A percentile compares a stretch with the other conserved stretches of the same genome.
phyloP scores from a whole-genome alignment of 2,113 vertebrate genomes.

The Dipodomys ordii region DNA sequence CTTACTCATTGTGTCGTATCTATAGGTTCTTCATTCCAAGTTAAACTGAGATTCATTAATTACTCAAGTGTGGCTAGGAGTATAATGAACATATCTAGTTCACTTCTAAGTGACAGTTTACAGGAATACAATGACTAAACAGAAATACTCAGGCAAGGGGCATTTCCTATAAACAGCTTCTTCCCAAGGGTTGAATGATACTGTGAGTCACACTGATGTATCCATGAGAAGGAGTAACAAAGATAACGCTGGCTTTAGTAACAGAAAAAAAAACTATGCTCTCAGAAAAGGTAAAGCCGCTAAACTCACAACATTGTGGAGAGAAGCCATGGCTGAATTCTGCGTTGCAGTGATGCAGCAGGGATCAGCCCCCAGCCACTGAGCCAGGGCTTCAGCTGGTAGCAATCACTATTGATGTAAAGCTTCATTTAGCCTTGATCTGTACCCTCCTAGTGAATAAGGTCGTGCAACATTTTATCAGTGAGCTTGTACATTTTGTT shows the following conservation, averaged over 20 bases:
- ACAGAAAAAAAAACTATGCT: not conserved
- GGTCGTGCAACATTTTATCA: slow-evolving; percentile 91
- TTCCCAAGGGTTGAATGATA: not conserved
- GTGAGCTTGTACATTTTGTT: slow-evolving; percentile 87
- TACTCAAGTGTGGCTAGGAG: not conserved
- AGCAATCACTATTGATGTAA: slow-evolving; percentile 95
- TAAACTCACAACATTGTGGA: slow-evolving; percentile 87
- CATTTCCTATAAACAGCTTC: not conserved
- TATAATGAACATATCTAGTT: not conserved
- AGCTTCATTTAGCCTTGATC: slow-evolving; percentile 95
- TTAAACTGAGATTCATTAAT: not conserved
- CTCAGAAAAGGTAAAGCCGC: slow-evolving; percentile 64
- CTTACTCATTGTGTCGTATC: not conserved
- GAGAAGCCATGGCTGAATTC: slow-evolving; percentile 93
- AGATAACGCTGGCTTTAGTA: not conserved
- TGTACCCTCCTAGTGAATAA: slow-evolving; percentile 88
- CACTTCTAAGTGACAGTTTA: not conserved
- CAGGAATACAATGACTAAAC: not conserved
- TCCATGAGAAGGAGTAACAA: not conserved
- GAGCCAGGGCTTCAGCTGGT: slow-evolving; percentile 88
- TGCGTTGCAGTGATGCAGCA: slow-evolving; percentile 90
- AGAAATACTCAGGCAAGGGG: not conserved
- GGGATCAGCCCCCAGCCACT: slow-evolving; percentile 81
- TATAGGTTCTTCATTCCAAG: not conserved
- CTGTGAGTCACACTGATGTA: not conserved